A percentile compares a stretch with the other conserved stretches of the same genome.
Evolutionary conservation across 1,140 invertebrate genomes (phyloP).

Genomic region (Cotesia typhae): DNA sequence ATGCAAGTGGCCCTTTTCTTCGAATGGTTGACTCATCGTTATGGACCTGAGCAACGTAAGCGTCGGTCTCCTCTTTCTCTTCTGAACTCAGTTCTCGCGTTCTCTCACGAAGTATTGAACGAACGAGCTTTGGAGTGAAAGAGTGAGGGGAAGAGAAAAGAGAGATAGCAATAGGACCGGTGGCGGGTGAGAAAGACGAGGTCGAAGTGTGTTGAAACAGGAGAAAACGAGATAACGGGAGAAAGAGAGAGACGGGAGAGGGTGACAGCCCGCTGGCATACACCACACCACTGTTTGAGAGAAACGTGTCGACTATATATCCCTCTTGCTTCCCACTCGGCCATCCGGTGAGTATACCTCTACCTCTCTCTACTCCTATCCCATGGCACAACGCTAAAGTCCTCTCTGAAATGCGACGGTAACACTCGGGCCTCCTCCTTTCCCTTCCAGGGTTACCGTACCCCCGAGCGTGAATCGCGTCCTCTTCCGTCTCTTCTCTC

Average conservation of each 20-base stretch:
- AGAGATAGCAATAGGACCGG: constrained; percentile 44
- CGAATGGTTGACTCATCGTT: constrained; percentile 15
- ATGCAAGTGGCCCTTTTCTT: constrained; percentile 7
- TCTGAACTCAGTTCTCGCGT: constrained; percentile 44
- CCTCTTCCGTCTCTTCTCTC: constrained; percentile 36
- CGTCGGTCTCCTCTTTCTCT: constrained; percentile 32
- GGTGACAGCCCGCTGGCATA: constrained; percentile 51
- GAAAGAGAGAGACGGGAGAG: constrained; percentile 25
- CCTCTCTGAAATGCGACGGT: constrained; percentile 61
- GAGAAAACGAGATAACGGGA: neutral
- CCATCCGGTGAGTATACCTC: constrained; percentile 22
- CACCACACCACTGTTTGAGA: constrained; percentile 52
- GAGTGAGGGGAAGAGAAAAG: constrained; percentile 30
- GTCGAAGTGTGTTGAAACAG: constrained; percentile 40
- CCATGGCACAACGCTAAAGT: constrained; percentile 52
- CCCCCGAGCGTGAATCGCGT: constrained; percentile 16
- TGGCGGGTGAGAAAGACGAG: constrained; percentile 39
- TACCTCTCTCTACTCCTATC: constrained; percentile 27
- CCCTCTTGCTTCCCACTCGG: constrained; percentile 31
- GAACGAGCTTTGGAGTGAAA: constrained; percentile 47
- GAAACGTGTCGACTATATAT: constrained; percentile 52
- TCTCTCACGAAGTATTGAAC: constrained; percentile 59
- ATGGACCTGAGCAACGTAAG: constrained; percentile 14
- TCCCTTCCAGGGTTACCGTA: constrained; percentile 25
- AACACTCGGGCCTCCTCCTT: constrained; percentile 45